These are phyloP conservation scores for Lasioglossum baleicum DNA, from an alignment of 1,140 invertebrate species.

Conservation along the genomic window DNA sequence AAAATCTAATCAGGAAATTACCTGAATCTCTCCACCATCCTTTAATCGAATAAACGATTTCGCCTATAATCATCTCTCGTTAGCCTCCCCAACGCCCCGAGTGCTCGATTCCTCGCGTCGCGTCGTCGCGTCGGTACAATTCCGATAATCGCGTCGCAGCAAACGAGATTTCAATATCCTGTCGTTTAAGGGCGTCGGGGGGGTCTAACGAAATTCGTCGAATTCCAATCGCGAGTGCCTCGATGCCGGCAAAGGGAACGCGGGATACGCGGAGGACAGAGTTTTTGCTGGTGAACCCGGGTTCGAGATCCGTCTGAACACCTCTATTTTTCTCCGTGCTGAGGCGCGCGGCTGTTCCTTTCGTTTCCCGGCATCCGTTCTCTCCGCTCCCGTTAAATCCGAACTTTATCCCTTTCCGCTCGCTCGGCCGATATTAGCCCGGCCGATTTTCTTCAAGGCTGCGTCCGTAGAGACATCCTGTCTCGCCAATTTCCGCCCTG, in stretches of 20 bases:
- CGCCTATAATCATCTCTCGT: not conserved
- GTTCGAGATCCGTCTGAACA: constrained; percentile 21
- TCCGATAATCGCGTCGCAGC: constrained; percentile 10
- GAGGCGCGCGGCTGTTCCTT: not conserved
- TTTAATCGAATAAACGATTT: too few species aligned
- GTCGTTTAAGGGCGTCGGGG: not conserved
- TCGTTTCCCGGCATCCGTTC: constrained; percentile 13
- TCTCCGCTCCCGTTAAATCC: constrained; percentile 34
- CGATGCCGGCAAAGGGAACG: not conserved
- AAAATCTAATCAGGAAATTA: too few species aligned
- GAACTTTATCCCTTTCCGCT: constrained; percentile 11
- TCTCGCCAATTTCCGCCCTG: constrained; percentile 40
- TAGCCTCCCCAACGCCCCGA: not conserved
- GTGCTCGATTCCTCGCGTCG: not conserved
- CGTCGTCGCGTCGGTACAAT: not conserved
- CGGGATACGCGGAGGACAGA: not conserved
- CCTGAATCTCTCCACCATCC: too few species aligned
- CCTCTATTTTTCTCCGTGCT: constrained; percentile 28
- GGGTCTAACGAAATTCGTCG: constrained; percentile 31
- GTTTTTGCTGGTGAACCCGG: constrained; percentile 24
- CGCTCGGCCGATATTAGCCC: constrained; percentile 30
- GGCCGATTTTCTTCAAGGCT: constrained; percentile 7
- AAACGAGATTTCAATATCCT: constrained; percentile 36
- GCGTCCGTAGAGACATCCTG: constrained; percentile 4
- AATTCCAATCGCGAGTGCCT: constrained; percentile 6